Percentiles rank a stretch among this genome's conserved stretches.
Conservation (phyloP, 2,113 vertebrate species). For the Euleptes europaea region DNA sequence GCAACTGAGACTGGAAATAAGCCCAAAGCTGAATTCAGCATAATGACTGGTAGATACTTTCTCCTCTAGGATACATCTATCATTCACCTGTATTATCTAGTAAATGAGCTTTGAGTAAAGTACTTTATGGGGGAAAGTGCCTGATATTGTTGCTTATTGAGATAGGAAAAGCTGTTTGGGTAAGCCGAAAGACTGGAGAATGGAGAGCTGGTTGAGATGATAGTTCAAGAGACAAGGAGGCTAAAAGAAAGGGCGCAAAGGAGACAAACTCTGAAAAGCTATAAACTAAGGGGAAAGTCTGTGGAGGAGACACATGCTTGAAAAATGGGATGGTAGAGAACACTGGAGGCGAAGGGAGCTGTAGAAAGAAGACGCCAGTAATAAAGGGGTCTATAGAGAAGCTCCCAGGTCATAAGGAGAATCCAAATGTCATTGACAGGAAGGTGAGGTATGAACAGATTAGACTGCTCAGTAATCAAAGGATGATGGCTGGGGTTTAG, state of each 20-base stretch:
- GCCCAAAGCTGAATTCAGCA: background rate
- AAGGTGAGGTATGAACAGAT: background rate
- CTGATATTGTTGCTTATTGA: background rate
- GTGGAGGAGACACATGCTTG: background rate
- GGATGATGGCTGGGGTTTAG: background rate
- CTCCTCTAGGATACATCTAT: conserved; percentile 16
- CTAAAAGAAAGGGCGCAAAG: background rate
- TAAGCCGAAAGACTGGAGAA: background rate
- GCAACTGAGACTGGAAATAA: conserved; percentile 24
- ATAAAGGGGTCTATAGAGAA: background rate
- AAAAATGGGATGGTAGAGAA: background rate
- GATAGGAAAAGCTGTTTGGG: background rate
- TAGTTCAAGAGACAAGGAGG: background rate
- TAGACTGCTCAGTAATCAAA: background rate
- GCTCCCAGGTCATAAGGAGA: background rate
- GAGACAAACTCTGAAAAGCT: background rate
- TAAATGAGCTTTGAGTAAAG: background rate
- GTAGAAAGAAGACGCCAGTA: background rate
- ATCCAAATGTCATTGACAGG: background rate
- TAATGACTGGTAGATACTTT: conserved; percentile 17
- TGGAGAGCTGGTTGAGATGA: background rate
- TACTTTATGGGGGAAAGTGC: background rate
- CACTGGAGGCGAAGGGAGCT: background rate
- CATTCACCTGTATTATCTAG: background rate
- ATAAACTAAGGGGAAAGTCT: background rate